A percentile compares a stretch with the other conserved stretches of the same genome.
Conservation (phyloP, 2,888 invertebrate species). For the Metellina segmentata region DNA sequence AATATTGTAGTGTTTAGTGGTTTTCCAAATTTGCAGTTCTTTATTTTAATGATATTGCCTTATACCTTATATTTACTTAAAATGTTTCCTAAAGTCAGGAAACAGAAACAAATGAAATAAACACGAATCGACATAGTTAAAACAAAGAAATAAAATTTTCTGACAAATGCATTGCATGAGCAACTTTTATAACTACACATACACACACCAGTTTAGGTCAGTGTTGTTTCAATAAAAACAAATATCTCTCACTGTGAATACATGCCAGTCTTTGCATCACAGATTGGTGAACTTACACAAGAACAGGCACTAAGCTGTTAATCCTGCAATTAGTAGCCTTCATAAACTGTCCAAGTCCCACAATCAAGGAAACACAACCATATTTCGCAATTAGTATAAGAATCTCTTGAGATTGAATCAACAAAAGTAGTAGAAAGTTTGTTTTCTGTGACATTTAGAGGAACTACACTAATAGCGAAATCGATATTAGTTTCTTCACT, state of each 20-base stretch:
- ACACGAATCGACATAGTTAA: not conserved
- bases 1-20: too few species aligned
- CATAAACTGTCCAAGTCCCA: slow-evolving; percentile 3
- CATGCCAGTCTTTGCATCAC: slow-evolving; percentile 52
- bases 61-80: too few species aligned
- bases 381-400: slow-evolving; percentile 73
- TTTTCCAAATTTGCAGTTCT: too few species aligned
- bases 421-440: not conserved
- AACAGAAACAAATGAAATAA: not conserved
- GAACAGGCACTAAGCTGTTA: not conserved
- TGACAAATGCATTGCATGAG: slow-evolving; percentile 25
- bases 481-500: slow-evolving; percentile 28
- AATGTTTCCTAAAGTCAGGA: too few species aligned
- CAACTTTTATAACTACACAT: slow-evolving; percentile 45
- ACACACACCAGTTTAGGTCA: slow-evolving; percentile 40
- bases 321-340: not conserved
- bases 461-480: slow-evolving; percentile 70
- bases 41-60: too few species aligned
- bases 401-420: slow-evolving; percentile 40
- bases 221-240: slow-evolving; percentile 61
- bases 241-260: slow-evolving; percentile 31
- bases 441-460: not conserved
- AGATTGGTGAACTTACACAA: slow-evolving; percentile 17
- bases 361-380: slow-evolving; percentile 33
- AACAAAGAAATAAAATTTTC: not conserved